Percentiles rank a stretch among this genome's conserved stretches.
phyloP scores from a whole-genome alignment of 2,888 invertebrate genomes.

The Celastrina argiolus region DNA sequence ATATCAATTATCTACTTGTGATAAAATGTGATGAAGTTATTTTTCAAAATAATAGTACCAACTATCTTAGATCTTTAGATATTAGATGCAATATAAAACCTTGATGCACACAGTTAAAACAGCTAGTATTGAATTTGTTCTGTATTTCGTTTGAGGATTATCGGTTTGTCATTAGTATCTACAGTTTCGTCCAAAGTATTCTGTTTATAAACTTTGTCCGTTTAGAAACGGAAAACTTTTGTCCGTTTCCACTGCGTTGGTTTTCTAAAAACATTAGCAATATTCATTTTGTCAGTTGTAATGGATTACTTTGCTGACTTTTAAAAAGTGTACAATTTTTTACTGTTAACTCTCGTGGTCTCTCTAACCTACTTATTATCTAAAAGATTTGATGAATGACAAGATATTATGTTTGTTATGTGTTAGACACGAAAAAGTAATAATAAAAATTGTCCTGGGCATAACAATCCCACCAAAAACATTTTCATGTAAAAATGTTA shows the following conservation, averaged over 20 bases:
- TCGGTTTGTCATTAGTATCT: not conserved
- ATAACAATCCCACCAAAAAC: no score
- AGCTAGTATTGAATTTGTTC: not conserved
- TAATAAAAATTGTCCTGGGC: no score
- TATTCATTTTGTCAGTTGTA: not conserved
- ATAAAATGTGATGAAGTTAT: no score
- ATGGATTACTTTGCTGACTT: not conserved
- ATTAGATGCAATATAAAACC: not conserved
- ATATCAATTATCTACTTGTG: no score
- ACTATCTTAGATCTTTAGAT: no score
- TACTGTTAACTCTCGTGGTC: no score
- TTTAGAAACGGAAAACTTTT: not conserved
- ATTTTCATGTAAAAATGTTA: no score
- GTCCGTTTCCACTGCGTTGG: not conserved
- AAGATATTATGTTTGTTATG: no score
- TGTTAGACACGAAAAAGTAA: no score
- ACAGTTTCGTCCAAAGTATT: not conserved
- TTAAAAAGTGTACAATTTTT: not conserved
- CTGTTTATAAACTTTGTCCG: not conserved
- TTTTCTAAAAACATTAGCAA: not conserved
- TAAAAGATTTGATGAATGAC: no score
- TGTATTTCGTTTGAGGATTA: not conserved
- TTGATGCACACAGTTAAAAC: not conserved
- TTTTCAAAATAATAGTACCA: no score
- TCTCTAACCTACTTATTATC: no score